A percentile compares a stretch with the other conserved stretches of the same genome.
phyloP scores from a whole-genome alignment of 2,113 vertebrate species.

The Petrocephalus zakoni region DNA sequence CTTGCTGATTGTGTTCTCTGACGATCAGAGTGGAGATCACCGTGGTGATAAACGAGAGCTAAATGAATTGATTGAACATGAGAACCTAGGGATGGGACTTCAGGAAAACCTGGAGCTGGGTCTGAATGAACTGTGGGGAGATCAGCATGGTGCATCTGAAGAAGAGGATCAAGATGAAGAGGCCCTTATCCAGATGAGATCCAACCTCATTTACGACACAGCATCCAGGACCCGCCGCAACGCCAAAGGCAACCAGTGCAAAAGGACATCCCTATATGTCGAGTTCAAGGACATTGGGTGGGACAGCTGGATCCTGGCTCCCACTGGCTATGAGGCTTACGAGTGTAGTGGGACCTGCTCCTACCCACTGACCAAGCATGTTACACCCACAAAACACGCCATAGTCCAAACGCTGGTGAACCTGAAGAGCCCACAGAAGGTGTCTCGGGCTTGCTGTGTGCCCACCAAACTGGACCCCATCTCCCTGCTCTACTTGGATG shows the following conservation, averaged over 20 bases:
- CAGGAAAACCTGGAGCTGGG: slow-evolving; percentile 56
- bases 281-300: slow-evolving; percentile 98
- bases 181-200: slow-evolving; percentile 86
- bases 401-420: slow-evolving; percentile 87
- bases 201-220: slow-evolving; percentile 91
- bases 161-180: slow-evolving; percentile 70
- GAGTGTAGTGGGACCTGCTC: slow-evolving; percentile 84
- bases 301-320: slow-evolving; percentile 97
- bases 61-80: slow-evolving; percentile 86
- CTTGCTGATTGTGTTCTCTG: slow-evolving; percentile 87
- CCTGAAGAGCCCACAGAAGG: slow-evolving; percentile 85
- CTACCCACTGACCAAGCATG: slow-evolving; percentile 85
- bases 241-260: slow-evolving; percentile 91
- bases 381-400: slow-evolving; percentile 92
- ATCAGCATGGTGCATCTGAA: slow-evolving; percentile 40
- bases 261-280: slow-evolving; percentile 82
- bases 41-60: slow-evolving; percentile 79
- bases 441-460: slow-evolving; percentile 85
- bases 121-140: slow-evolving; percentile 45
- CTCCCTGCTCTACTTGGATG: slow-evolving; percentile 86
- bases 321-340: slow-evolving; percentile 82
- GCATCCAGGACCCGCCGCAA: slow-evolving; percentile 85
- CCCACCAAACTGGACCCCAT: slow-evolving; percentile 95
- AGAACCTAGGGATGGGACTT: slow-evolving; percentile 60
- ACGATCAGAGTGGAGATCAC: slow-evolving; percentile 81